These are phyloP conservation scores for Bruchidius siliquastri DNA, from an alignment of 2,888 invertebrate genomes.

Conservation along the genomic window DNA sequence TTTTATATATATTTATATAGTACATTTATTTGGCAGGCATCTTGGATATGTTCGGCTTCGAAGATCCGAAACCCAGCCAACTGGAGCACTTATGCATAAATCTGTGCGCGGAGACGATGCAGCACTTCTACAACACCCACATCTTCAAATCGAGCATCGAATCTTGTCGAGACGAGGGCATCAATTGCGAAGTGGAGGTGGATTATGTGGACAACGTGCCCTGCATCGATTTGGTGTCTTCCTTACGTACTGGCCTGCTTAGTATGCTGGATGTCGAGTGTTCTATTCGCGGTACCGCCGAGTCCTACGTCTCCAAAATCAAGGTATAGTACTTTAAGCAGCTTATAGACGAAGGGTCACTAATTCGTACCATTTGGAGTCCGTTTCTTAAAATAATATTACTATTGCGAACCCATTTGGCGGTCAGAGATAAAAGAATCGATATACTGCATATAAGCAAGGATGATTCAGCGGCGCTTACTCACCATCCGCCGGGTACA, in stretches of 20 bases:
- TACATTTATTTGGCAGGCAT: constrained; percentile 55
- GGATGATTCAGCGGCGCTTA: no score
- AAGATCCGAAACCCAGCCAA: constrained; percentile 84
- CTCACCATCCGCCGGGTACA: no score
- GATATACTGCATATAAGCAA: no score
- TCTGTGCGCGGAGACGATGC: constrained; percentile 94
- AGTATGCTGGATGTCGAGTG: constrained; percentile 92
- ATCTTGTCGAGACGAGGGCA: constrained; percentile 90
- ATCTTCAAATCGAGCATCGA: constrained; percentile 92
- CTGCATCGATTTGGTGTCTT: constrained; percentile 92
- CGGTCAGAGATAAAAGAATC: no score
- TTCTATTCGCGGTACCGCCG: constrained; percentile 74
- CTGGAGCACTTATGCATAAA: constrained; percentile 93
- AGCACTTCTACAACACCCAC: constrained; percentile 96
- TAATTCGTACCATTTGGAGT: no score
- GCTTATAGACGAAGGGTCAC: no score
- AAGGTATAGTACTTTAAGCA: constrained; percentile 49
- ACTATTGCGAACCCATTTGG: no score
- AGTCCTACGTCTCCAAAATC: constrained; percentile 76
- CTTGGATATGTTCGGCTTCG: constrained; percentile 95
- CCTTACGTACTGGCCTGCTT: constrained; percentile 83
- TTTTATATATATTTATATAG: no score
- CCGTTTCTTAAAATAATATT: no score
- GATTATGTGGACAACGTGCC: constrained; percentile 95
- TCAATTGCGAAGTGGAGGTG: constrained; percentile 82